Conservation (phyloP, 2,888 invertebrate species). For the Troilus luridus region DNA sequence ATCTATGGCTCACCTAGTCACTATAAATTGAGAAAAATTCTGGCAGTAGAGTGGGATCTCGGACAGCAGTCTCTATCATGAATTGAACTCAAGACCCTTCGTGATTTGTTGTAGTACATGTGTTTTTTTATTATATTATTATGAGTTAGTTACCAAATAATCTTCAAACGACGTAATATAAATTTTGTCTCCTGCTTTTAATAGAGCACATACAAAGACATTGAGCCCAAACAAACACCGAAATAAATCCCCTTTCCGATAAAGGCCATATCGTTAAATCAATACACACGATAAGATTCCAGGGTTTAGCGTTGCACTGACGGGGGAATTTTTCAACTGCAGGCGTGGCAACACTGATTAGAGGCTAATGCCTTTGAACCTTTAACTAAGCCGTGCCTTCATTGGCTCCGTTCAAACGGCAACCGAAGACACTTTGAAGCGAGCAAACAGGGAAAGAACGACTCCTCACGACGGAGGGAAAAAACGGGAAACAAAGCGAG, state of each 20-base stretch:
- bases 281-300: neutral
- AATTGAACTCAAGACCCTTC: too few species aligned
- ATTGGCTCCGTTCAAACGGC: constrained; percentile 22
- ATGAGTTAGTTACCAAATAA: too few species aligned
- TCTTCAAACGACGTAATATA: too few species aligned
- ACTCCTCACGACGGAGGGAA: neutral
- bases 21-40: too few species aligned
- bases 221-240: neutral
- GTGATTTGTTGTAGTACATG: too few species aligned
- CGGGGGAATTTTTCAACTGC: neutral
- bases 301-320: neutral
- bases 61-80: too few species aligned
- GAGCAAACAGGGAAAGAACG: neutral
- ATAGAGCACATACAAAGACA: neutral
- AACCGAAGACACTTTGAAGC: constrained; percentile 9
- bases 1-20: too few species aligned
- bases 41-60: too few species aligned
- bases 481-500: neutral
- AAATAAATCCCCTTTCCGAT: neutral
- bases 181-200: too few species aligned
- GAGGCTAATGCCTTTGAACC: constrained; percentile 26
- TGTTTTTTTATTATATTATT: too few species aligned
- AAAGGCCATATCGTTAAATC: neutral
- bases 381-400: constrained; percentile 31
- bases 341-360: constrained; percentile 34